These are phyloP conservation scores for Alosa sapidissima DNA, from an alignment of 2,797 vertebrate genomes.

Conservation along the genomic window DNA sequence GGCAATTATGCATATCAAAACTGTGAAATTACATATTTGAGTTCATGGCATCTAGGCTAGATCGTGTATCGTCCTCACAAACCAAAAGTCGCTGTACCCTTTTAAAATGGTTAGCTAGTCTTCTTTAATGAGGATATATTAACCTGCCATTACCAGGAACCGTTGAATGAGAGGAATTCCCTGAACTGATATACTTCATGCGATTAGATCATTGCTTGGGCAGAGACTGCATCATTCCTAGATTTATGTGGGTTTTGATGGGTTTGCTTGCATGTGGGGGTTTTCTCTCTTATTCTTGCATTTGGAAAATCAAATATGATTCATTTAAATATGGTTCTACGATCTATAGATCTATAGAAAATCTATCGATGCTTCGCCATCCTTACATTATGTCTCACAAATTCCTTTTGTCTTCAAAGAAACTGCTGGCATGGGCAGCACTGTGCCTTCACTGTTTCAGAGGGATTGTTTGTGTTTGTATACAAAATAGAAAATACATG, in stretches of 20 bases:
- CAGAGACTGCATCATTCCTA: not conserved
- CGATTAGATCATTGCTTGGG: conserved; percentile 12
- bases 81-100: not conserved
- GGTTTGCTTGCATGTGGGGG: not conserved
- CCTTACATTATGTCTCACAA: too few relatives aligned
- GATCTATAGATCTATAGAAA: too few relatives aligned
- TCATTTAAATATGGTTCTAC: not conserved
- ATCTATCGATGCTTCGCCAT: not conserved
- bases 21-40: not conserved
- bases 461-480: too few relatives aligned
- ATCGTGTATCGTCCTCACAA: not conserved
- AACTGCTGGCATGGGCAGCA: too few relatives aligned
- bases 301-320: not conserved
- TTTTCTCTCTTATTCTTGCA: not conserved
- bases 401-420: too few relatives aligned
- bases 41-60: not conserved
- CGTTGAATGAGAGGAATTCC: not conserved
- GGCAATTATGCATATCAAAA: conserved; percentile 33
- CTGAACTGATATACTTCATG: conserved; percentile 16
- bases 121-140: conserved; percentile 17
- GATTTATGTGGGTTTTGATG: not conserved
- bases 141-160: conserved; percentile 11
- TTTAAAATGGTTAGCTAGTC: not conserved
- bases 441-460: too few relatives aligned
- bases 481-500: too few relatives aligned